Conservation (phyloP, 2,113 vertebrate genomes). For the Etheostoma spectabile region DNA sequence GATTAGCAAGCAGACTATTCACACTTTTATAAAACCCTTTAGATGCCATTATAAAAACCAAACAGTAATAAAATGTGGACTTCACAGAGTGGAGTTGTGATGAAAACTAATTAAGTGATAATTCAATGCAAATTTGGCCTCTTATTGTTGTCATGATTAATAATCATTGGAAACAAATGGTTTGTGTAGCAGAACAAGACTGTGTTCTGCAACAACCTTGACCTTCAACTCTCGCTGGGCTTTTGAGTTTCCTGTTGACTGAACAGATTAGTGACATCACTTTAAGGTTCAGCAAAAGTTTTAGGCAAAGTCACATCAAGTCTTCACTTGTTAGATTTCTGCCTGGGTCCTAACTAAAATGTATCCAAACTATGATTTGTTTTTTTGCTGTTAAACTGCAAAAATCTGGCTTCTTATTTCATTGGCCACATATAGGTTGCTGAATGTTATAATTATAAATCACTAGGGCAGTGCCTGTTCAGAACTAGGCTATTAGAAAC, state of each 20-base stretch:
- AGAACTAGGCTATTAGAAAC: no score
- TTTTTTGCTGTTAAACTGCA: neutral
- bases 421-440: neutral
- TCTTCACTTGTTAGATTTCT: constrained; percentile 37
- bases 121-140: constrained; percentile 40
- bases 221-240: constrained; percentile 52
- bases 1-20: neutral
- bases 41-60: constrained; percentile 26
- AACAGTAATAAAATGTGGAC: constrained; percentile 27
- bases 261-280: constrained; percentile 47
- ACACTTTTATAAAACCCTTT: neutral
- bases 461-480: no score
- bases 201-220: constrained; percentile 30
- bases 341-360: neutral
- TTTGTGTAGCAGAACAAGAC: constrained; percentile 1
- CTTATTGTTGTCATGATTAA: constrained; percentile 28
- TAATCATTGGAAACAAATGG: constrained; percentile 31
- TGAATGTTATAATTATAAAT: constrained; percentile 15
- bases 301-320: constrained; percentile 19
- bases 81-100: constrained; percentile 14
- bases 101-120: constrained; percentile 35
- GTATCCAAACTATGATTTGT: constrained; percentile 15
- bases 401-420: constrained; percentile 2
- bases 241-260: constrained; percentile 30
- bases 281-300: constrained; percentile 31